Evolutionary conservation across 2,113 vertebrate species (phyloP), one percentile per base, ranked within the genome.

Genomic region (Cavia aperea): DNA sequence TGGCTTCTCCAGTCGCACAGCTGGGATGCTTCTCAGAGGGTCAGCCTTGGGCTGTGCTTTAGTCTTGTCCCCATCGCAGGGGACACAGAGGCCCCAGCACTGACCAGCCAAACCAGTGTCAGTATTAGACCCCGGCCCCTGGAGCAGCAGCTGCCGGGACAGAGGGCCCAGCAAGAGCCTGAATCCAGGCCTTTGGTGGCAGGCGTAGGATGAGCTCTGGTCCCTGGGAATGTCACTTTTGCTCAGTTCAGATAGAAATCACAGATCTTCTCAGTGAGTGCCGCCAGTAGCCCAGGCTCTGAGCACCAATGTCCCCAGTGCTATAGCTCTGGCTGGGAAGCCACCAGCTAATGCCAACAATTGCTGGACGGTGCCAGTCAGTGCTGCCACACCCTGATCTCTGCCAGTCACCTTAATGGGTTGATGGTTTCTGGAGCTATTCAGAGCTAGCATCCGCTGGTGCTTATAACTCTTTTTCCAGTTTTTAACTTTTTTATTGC

Each of bases 41-140:
- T 43, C 1, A 1, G 36, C 23, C 4, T 72, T 13, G 16, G 68
- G 33, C 66, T n/a, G 14, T 11, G 51, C 26, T 54, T 56, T 18
- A 33, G 7, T 12, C 24, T 86, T 16, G 62, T 51, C 23, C 51
- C 81, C 54, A 51, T 24, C 24, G 13, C 16, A 21, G 58, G 68
- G 29, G 26, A 33, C 63, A 62, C 36, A 3, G 1, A n/a, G 21
- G 29, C 5, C 56, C 49, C 15, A 5, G 46, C 24, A 4, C 62
- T 15, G 9, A 24, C 26, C 51, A 51, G 62, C 2, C 2, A 15
- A 39, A 7, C 3, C 0, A 13, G 13, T 33, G 23, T 31, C 29
- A 29, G n/a, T 15, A 13, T 43, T 5, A 33, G 14, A 31, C 81
- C 39, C 60, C 10, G 81, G 8, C 23, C 26, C 39, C 23, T 56